Evolutionary conservation across 2,888 invertebrate species (phyloP).

Genomic region (Eristalis arbustorum): DNA sequence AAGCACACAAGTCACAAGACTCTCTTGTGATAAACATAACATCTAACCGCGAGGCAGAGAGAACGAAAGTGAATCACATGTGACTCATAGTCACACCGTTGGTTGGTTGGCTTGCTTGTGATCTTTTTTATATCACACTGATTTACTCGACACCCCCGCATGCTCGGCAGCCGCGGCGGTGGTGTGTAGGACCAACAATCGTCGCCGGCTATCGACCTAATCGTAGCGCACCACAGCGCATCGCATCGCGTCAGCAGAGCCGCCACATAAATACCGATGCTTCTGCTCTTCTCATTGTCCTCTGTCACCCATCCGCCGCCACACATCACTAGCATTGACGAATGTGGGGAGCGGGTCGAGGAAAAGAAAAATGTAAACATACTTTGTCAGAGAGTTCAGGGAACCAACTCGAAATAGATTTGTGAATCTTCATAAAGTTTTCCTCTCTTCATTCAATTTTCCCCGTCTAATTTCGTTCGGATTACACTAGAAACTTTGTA

Average conservation of each 20-base stretch:
- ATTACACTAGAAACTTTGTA: conserved; percentile 8
- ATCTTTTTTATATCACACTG: conserved; percentile 12
- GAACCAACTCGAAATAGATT: conserved; percentile 54
- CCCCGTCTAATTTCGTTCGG: background rate
- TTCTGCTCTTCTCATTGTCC: background rate
- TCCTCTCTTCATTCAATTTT: background rate
- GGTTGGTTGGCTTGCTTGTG: background rate
- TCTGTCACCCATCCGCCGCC: background rate
- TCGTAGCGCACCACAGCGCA: conserved; percentile 1
- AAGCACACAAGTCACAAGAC: conserved; percentile 39
- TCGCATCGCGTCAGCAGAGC: background rate
- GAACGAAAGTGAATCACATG: conserved; percentile 41
- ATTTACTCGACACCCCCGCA: background rate
- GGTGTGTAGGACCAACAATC: conserved; percentile 16
- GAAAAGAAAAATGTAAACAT: conserved; percentile 58
- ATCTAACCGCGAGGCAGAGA: background rate
- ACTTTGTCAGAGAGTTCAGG: conserved; percentile 43
- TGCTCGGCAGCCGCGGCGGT: no score
- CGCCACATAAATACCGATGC: conserved; percentile 29
- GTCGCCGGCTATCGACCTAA: conserved; percentile 59
- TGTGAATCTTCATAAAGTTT: background rate
- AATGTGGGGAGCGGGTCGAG: background rate
- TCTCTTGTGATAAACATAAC: conserved; percentile 14
- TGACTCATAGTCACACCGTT: conserved; percentile 42
- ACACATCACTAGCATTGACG: conserved; percentile 18